Percentiles rank a stretch among this genome's conserved stretches.
These are phyloP conservation scores for Eulemur mongoz DNA, from an alignment of 2,797 vertebrate genomes.

Conservation along the genomic window DNA sequence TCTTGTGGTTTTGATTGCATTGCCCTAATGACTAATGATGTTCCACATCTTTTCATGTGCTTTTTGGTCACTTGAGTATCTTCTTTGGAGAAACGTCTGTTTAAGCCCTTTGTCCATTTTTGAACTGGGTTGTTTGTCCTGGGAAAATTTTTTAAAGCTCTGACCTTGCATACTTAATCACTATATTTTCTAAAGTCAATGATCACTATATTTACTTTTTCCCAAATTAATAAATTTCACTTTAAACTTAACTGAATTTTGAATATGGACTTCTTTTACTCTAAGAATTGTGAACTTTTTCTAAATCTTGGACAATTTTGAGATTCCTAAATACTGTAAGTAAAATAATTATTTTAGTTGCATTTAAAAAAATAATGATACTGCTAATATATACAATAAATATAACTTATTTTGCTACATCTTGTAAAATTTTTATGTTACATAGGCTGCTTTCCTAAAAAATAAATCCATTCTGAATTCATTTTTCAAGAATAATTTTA, in stretches of 20 bases:
- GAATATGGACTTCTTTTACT: neutral
- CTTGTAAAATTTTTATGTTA: neutral
- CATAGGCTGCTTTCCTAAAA: constrained; percentile 32
- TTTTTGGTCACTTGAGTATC: neutral
- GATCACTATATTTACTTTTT: constrained; percentile 6
- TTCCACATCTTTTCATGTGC: neutral
- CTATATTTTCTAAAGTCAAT: constrained; percentile 18
- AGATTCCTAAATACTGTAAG: constrained; percentile 6
- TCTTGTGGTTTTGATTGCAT: neutral
- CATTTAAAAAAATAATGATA: neutral
- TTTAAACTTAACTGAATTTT: constrained; percentile 43
- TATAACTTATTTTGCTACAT: neutral
- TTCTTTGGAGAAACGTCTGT: neutral
- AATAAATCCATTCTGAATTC: neutral
- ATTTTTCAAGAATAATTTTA: constrained; percentile 22
- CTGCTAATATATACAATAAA: neutral
- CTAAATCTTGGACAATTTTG: neutral
- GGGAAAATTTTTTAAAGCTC: neutral
- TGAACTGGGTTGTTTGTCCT: neutral
- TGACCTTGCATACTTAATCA: neutral
- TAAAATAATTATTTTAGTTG: constrained; percentile 24
- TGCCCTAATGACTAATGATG: neutral
- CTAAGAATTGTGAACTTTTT: constrained; percentile 9
- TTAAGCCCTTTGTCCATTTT: neutral
- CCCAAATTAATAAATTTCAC: constrained; percentile 4